phyloP scores from a whole-genome alignment of 2,113 vertebrate genomes.

The Natator depressus region DNA sequence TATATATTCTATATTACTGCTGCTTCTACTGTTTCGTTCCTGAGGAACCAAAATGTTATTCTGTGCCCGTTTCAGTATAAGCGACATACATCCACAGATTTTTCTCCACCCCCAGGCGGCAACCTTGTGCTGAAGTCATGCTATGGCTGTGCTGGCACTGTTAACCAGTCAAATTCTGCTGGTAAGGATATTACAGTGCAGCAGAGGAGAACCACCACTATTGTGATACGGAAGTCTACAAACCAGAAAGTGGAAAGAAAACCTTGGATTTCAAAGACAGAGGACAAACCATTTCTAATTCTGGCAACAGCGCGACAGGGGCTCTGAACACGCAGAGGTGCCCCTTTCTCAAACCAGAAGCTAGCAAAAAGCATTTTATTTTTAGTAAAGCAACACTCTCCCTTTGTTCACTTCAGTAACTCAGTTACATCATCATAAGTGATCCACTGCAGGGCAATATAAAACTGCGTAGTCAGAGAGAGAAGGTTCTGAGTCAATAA shows the following conservation, averaged over 20 bases:
- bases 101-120: accelerated
- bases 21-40: not conserved
- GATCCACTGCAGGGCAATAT: not conserved
- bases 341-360: accelerated
- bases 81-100: accelerated
- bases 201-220: accelerated
- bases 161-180: not conserved
- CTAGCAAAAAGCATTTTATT: not conserved
- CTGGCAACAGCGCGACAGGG: not conserved
- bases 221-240: not conserved
- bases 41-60: not conserved
- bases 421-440: not conserved
- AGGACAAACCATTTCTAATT: not conserved
- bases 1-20: not conserved
- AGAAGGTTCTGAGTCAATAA: not conserved
- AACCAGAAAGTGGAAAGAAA: not conserved
- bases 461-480: not conserved
- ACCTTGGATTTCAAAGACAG: not conserved
- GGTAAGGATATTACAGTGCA: not conserved
- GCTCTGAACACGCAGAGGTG: accelerated
- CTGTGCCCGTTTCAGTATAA: not conserved
- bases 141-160: not conserved
- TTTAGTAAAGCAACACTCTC: not conserved
- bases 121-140: accelerated
- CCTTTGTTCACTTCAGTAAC: slow-evolving; percentile 10